Base-by-base conservation (phyloP, 2,888 invertebrate species). In the Gortyna flavago region DNA sequence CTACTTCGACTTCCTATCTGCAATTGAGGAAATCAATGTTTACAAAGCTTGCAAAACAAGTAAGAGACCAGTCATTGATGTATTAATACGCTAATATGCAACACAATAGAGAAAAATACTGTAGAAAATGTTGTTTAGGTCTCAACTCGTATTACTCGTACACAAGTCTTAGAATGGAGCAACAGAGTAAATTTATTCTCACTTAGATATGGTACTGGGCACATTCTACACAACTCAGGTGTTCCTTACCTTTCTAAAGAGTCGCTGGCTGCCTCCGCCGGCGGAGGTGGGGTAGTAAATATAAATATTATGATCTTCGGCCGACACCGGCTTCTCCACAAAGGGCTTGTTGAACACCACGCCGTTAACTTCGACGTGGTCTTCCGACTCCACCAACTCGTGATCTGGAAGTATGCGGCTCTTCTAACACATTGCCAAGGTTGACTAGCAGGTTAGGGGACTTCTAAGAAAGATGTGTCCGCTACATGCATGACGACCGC, bases 231-330 rank as follows among this genome's bases (percentile, higher is more conserved):
- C 1, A 32, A n/a, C 13, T 9, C 44, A 71, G 7, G 2, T 35
- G 25, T 13, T 54, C 6, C 73, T 29, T 95, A 99, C 99, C 97
- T 99, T 99, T 94, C 99, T 97, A 96, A 99, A 99, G 61, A 99
- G 97, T 86, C 99, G 97, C 93, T 99, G 99, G 93, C 99, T 99
- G 29, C 99, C 99, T 9, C 99, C 99, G 44, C 99, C 99, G 5
- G 99, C 99, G 2, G 99, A 99, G 25, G 99, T 99, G 0, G 99
- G 99, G 96, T 99, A 99, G 95, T 99, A 99, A 90, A 99, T 99
- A 94, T 99, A 99, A 93, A 99, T 99, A 94, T 99, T 99, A 94
- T 99, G 99, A 96, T 99, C 99, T 95, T 99, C 99, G 0, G 99
- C 99, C 38, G 99, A 99, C 13, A 99, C 99, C 0, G 99, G 99